Percentiles rank a stretch among this genome's conserved stretches.
Conservation (phyloP, 2,888 invertebrate species). For the Pristionchus exspectatus region DNA sequence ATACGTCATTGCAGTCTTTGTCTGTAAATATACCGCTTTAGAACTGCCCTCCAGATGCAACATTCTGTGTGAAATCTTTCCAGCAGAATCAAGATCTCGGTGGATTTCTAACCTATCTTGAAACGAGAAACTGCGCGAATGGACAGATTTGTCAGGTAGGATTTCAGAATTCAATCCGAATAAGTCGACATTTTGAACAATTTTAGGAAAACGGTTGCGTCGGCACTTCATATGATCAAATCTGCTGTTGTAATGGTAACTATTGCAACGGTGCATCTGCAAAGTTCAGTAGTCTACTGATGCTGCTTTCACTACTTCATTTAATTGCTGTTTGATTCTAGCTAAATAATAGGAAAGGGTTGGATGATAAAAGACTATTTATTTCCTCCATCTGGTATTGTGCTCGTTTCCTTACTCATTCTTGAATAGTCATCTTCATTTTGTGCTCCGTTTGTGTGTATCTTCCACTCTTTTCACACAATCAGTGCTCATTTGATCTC, state of each 20-base stretch:
- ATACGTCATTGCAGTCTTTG: not conserved
- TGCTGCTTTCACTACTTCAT: not conserved
- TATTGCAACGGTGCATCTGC: conserved; percentile 61
- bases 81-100: conserved; percentile 61
- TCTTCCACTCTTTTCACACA: not conserved
- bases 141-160: conserved; percentile 63
- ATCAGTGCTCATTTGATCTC: not conserved
- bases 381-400: not conserved
- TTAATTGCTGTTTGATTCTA: not conserved
- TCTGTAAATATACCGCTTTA: not conserved
- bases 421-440: not conserved
- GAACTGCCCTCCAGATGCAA: conserved; percentile 61
- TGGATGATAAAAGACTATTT: not conserved
- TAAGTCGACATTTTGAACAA: not conserved
- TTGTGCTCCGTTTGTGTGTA: conserved; percentile 20
- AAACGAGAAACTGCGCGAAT: conserved; percentile 65
- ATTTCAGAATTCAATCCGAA: not conserved
- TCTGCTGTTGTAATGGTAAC: conserved; percentile 65
- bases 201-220: conserved; percentile 67
- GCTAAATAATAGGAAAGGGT: no score
- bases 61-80: conserved; percentile 65
- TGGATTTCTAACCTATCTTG: conserved; percentile 60
- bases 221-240: conserved; percentile 61
- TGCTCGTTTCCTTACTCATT: not conserved
- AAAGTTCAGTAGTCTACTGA: not conserved